Conservation (phyloP, 1,140 invertebrate genomes). For the Macrosteles quadrilineatus region DNA sequence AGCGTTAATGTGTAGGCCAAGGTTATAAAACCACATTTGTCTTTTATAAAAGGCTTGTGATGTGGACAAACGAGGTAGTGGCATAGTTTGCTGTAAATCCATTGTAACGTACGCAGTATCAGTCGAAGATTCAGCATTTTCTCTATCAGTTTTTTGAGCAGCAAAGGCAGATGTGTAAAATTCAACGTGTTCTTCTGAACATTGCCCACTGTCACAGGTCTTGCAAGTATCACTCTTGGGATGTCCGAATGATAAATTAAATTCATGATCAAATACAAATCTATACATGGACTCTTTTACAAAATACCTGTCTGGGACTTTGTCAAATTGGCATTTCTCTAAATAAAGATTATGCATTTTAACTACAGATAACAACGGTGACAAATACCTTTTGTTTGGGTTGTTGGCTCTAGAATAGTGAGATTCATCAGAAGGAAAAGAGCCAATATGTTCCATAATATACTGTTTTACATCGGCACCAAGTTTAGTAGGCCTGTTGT, state of each 20-base stretch:
- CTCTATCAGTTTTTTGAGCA: conserved; percentile 27
- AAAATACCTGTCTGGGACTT: not conserved
- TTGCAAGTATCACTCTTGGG: not conserved
- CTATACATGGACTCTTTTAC: conserved; percentile 27
- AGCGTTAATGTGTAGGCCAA: conserved; percentile 27
- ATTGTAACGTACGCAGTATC: conserved; percentile 40
- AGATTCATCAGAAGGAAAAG: conserved; percentile 37
- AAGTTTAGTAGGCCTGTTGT: conserved; percentile 10
- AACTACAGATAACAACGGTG: conserved; percentile 1
- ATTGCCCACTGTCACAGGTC: not conserved
- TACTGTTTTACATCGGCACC: conserved; percentile 34
- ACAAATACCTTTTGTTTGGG: conserved; percentile 36
- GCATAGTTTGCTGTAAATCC: conserved; percentile 40
- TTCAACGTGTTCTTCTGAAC: not conserved
- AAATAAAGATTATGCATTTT: not conserved
- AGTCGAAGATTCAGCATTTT: conserved; percentile 12
- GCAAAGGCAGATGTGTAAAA: not conserved
- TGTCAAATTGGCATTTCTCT: not conserved
- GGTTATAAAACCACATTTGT: conserved; percentile 39
- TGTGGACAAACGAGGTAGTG: conserved; percentile 37
- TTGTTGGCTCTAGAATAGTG: conserved; percentile 38
- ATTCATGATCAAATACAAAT: conserved; percentile 39
- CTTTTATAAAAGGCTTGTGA: conserved; percentile 42
- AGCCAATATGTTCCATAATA: conserved; percentile 32
- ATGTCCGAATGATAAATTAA: conserved; percentile 35